Percentiles rank a stretch among this genome's conserved stretches.
Conservation (phyloP, 2,888 invertebrate genomes). For the Leucophenga montana region DNA sequence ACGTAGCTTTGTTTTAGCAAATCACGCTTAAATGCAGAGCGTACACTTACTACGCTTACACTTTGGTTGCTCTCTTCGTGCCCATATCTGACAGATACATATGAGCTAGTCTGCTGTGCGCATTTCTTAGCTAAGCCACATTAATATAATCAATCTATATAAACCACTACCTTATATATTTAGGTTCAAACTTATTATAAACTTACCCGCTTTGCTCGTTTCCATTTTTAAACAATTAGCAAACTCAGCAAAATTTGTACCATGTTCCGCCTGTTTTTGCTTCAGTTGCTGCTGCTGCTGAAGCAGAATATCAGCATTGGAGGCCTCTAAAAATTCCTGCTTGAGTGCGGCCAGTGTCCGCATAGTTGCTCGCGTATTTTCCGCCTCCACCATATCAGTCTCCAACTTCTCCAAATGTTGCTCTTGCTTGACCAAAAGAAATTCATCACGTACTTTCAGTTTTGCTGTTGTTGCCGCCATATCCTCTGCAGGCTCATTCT, state of each 20-base stretch:
- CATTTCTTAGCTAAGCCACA: too few relatives aligned
- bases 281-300: constrained; percentile 23
- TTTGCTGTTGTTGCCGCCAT: constrained; percentile 31
- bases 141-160: too few relatives aligned
- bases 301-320: too few relatives aligned
- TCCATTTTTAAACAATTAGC: constrained; percentile 5
- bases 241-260: constrained; percentile 23
- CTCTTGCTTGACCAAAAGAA: constrained; percentile 40
- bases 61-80: too few relatives aligned
- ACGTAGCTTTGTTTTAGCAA: too few relatives aligned
- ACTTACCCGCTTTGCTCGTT: neutral
- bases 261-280: constrained; percentile 40
- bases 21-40: too few relatives aligned
- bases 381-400: neutral
- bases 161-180: too few relatives aligned
- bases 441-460: constrained; percentile 53
- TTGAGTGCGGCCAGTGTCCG: constrained; percentile 13
- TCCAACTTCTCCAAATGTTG: constrained; percentile 23
- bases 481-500: neutral
- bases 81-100: too few relatives aligned
- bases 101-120: too few relatives aligned
- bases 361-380: constrained; percentile 3
- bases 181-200: constrained; percentile 11
- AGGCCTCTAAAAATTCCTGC: constrained; percentile 1
- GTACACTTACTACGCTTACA: too few relatives aligned